phyloP scores from a whole-genome alignment of 2,113 vertebrate genomes.

The Leucopternis melanops region DNA sequence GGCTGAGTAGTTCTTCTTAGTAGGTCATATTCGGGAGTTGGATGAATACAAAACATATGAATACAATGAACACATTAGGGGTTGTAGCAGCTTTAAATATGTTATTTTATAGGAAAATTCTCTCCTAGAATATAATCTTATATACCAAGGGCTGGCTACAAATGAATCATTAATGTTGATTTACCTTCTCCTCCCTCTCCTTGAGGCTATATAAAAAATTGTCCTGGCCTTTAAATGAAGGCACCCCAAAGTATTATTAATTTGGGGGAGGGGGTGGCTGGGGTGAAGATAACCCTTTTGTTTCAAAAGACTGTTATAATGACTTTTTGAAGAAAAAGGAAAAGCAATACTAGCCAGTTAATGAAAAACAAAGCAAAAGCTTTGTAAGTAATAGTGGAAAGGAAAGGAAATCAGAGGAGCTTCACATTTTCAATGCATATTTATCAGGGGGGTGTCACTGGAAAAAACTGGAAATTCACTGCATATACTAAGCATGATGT shows the following conservation, averaged over 20 bases:
- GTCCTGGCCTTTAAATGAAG: background rate
- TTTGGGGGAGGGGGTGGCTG: background rate
- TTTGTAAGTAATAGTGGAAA: background rate
- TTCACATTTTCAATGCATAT: background rate
- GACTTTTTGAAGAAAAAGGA: background rate
- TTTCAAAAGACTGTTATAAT: background rate
- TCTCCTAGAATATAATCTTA: background rate
- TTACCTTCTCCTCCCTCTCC: background rate
- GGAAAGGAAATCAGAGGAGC: background rate
- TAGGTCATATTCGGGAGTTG: background rate
- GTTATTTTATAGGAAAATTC: background rate
- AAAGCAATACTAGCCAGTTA: background rate
- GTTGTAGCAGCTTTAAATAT: background rate
- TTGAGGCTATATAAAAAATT: background rate
- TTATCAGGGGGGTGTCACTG: background rate
- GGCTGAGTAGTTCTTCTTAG: background rate
- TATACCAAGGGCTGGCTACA: background rate
- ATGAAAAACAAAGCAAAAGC: background rate
- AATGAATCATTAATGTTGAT: background rate
- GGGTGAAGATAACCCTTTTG: background rate
- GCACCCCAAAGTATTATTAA: background rate
- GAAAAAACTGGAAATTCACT: background rate
- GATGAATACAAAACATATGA: background rate
- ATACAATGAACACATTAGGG: background rate
- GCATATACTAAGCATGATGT: background rate